Evolutionary conservation across 37 sponge, comb jelly and placozoan species (phyloP).

Genomic region (Mnemiopsis leidyi): DNA sequence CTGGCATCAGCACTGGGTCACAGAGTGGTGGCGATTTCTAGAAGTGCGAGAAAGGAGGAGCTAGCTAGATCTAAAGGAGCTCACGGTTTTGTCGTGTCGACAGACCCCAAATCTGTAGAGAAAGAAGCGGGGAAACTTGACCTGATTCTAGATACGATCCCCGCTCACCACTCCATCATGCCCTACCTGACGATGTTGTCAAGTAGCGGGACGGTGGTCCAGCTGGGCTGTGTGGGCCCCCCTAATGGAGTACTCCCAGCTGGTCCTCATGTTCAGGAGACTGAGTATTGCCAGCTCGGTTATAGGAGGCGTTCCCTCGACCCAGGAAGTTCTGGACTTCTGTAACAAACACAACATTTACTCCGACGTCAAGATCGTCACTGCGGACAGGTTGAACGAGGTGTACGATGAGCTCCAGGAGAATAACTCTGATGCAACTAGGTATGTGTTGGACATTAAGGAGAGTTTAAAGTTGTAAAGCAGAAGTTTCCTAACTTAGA

Average conservation of each 20-base stretch:
- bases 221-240: constrained; percentile 6
- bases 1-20: constrained; percentile 36
- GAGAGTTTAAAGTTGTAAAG: constrained; percentile 6
- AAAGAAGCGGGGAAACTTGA: not conserved
- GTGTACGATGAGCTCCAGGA: not conserved
- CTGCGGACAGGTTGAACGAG: not conserved
- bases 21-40: constrained; percentile 41
- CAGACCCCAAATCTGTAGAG: not conserved
- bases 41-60: not conserved
- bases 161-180: not conserved
- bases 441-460: constrained; percentile 51
- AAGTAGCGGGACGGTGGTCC: not conserved
- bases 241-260: not conserved
- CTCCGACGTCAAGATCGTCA: constrained; percentile 23
- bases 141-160: constrained; percentile 34
- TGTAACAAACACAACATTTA: constrained; percentile 24
- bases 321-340: not conserved
- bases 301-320: not conserved
- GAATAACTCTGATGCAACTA: not conserved
- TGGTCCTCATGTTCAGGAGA: not conserved
- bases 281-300: not conserved
- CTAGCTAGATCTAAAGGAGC: constrained; percentile 8
- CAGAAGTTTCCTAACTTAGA: too few relatives aligned
- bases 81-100: not conserved
- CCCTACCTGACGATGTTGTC: not conserved